Evolutionary conservation across 2,888 invertebrate genomes (phyloP), one percentile per base, ranked within the genome.

Genomic region (Parapristionchus giblindavisi): DNA sequence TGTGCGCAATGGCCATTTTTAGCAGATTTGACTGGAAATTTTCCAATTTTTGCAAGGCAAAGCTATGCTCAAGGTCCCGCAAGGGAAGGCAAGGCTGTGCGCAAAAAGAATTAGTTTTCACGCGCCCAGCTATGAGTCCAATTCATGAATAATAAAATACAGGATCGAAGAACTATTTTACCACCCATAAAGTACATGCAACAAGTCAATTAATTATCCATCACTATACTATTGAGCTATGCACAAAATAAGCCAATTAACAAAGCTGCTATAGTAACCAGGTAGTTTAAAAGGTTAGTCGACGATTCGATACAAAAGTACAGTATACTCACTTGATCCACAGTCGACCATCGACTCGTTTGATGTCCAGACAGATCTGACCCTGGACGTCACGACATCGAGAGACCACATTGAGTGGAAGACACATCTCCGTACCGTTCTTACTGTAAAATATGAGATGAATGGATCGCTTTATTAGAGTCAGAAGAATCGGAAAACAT

Each of bases 351-450:
- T 72, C 60, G 24, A 48, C 27, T 34, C 72, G 24, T 43, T 72
- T 72, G 43, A 80, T 74, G 36, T 80, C 80, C 8, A 80, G 60
- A 60, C 80, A 80, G 32, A 80, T 79, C 61, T 80, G 80, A 4
- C 80, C 80, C 40, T 76, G 76, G 34, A 79, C 79, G 27, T 79
- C 80, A 29, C 66, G 76, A 70, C 76, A 77, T 38, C 75, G 76
- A 29, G 80, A 80, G 14, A 80, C 80, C 60, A 79, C 78, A 17
- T 76, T 60, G 75, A 80, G 77, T 70, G 72, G 72, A 0, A 58
- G 60, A 14, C 34, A 43, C 27, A 48, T 34, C 60, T 72, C 72
- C 17, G 24, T n/a, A 1, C 58, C 58, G 0, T 58, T 48, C 60
- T 29, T 29, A 6, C 72, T 72, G 27, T 11, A 38, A 14, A 38